Evolutionary conservation across 2,113 vertebrate genomes (phyloP).

Genomic region (Phainopepla nitens): DNA sequence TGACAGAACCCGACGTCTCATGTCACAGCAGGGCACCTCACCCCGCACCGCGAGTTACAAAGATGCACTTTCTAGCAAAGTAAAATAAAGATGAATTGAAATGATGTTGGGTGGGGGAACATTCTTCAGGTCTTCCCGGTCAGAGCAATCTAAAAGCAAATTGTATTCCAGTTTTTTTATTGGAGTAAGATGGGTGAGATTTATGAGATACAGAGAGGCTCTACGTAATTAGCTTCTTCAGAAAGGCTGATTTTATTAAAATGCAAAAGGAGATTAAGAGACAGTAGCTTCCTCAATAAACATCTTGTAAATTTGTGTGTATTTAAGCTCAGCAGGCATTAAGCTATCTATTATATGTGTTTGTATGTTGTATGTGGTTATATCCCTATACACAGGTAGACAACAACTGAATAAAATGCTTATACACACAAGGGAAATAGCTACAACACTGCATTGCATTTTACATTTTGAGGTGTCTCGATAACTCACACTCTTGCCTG

Average conservation of each 20-base stretch:
- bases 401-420: not conserved
- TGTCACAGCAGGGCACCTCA: constrained; percentile 35
- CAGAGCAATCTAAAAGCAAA: not conserved
- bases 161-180: not conserved
- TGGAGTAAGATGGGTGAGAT: not conserved
- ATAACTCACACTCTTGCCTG: not conserved
- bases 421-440: not conserved
- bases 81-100: constrained; percentile 39
- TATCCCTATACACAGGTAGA: not conserved
- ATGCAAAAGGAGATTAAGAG: not conserved
- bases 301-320: not conserved
- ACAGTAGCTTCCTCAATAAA: not conserved
- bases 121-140: constrained; percentile 5
- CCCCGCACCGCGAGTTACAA: not conserved
- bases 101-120: not conserved
- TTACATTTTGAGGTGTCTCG: not conserved
- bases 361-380: not conserved
- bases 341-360: not conserved
- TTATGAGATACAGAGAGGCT: not conserved
- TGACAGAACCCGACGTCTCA: constrained; percentile 59
- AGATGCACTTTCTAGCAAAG: constrained; percentile 16
- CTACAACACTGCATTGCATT: not conserved
- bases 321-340: not conserved
- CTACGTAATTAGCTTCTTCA: not conserved
- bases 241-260: not conserved